Evolutionary conservation across 2,888 invertebrate genomes (phyloP).

Genomic region (Pseudoips prasinana): DNA sequence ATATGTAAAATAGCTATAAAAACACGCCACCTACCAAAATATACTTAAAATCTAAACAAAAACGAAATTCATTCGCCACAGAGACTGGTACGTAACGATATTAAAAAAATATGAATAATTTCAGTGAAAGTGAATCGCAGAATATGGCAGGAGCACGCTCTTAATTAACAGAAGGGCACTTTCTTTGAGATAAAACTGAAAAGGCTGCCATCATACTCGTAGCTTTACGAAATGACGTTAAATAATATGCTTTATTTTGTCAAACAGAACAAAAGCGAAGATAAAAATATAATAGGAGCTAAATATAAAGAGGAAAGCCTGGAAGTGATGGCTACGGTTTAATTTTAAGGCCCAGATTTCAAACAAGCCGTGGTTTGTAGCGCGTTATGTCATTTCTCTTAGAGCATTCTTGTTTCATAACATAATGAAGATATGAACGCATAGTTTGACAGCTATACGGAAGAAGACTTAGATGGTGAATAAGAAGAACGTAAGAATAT

Average conservation of each 20-base stretch:
- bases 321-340: conserved; percentile 11
- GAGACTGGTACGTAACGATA: conserved; percentile 1
- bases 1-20: too few species aligned
- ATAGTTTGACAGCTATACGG: too few species aligned
- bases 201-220: conserved; percentile 17
- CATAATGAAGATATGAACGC: too few species aligned
- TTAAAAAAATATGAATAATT: conserved; percentile 15
- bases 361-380: too few species aligned
- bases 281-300: conserved; percentile 21
- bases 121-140: conserved; percentile 19
- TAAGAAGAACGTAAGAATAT: too few species aligned
- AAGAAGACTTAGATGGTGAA: too few species aligned
- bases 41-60: too few species aligned
- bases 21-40: too few species aligned
- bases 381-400: too few species aligned
- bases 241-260: conserved; percentile 14
- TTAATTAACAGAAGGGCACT: conserved; percentile 30
- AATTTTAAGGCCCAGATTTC: too few species aligned
- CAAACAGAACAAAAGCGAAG: conserved; percentile 22
- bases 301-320: conserved; percentile 15
- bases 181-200: conserved; percentile 30
- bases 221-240: conserved; percentile 15
- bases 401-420: too few species aligned
- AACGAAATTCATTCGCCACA: too few species aligned
- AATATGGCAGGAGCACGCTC: conserved; percentile 14